A percentile compares a stretch with the other conserved stretches of the same genome.
Conservation (phyloP, 2,797 vertebrate species). For the Microctenopoma lineatum region DNA sequence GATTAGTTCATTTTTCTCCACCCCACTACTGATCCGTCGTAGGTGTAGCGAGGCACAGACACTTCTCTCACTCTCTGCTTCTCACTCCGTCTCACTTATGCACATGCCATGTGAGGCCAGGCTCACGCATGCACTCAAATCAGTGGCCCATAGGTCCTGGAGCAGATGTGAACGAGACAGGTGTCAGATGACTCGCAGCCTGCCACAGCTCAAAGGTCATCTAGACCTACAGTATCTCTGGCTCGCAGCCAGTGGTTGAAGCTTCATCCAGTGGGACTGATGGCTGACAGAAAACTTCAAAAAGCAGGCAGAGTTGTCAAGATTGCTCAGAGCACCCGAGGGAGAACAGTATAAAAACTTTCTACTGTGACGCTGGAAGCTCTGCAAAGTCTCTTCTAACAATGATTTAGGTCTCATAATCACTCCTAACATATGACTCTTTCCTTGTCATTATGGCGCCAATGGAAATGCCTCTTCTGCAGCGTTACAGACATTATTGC, state of each 20-base stretch:
- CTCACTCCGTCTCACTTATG: slow-evolving; percentile 64
- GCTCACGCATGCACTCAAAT: slow-evolving; percentile 41
- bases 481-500: slow-evolving; percentile 1
- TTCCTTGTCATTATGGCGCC: slow-evolving; percentile 3
- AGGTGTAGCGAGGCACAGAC: slow-evolving; percentile 65
- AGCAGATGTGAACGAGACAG: slow-evolving; percentile 74
- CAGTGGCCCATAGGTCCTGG: slow-evolving; percentile 47
- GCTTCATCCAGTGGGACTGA: slow-evolving; percentile 29
- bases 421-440: slow-evolving; percentile 24
- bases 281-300: slow-evolving; percentile 43
- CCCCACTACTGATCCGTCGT: slow-evolving; percentile 70
- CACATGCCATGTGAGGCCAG: slow-evolving; percentile 38
- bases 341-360: slow-evolving; percentile 25
- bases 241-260: slow-evolving; percentile 24
- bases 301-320: slow-evolving; percentile 9
- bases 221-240: slow-evolving; percentile 50
- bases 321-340: background rate
- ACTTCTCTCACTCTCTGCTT: slow-evolving; percentile 37
- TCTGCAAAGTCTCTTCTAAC: slow-evolving; percentile 22
- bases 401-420: slow-evolving; percentile 19
- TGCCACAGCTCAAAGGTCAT: slow-evolving; percentile 69
- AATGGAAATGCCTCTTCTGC: slow-evolving; percentile 14
- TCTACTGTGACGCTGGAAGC: background rate
- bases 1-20: slow-evolving; percentile 81
- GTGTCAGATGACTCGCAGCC: slow-evolving; percentile 64